Evolutionary conservation across 2,797 vertebrate genomes (phyloP).

Genomic region (Pangasius djambal): DNA sequence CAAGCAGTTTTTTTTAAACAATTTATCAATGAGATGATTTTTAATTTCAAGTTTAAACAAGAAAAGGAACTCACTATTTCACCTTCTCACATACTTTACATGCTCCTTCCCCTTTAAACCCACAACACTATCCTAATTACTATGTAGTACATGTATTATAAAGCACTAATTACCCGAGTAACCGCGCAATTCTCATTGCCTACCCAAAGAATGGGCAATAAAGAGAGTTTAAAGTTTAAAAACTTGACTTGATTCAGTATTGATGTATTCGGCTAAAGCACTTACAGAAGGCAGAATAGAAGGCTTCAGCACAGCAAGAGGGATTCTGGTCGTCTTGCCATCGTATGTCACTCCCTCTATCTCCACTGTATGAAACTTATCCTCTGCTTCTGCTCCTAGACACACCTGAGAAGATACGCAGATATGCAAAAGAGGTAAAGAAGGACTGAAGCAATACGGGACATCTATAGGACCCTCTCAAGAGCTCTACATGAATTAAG

Average conservation of each 20-base stretch:
- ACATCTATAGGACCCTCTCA: not conserved
- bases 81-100: too few relatives aligned
- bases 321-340: conserved; percentile 77
- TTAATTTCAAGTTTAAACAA: not conserved
- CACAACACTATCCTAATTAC: not conserved
- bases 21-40: not conserved
- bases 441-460: not conserved
- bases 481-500: not conserved
- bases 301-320: conserved; percentile 76
- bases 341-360: conserved; percentile 77
- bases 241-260: not conserved
- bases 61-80: not conserved
- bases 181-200: not conserved
- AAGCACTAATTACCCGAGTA: not conserved
- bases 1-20: not conserved
- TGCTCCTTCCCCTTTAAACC: not conserved
- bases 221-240: not conserved
- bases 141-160: not conserved
- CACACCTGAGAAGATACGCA: conserved; percentile 70
- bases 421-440: not conserved
- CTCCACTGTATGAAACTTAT: conserved; percentile 80
- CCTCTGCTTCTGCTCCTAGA: conserved; percentile 79
- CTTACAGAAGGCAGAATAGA: conserved; percentile 81
- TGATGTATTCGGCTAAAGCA: conserved; percentile 21
- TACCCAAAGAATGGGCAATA: not conserved